phyloP scores from a whole-genome alignment of 2,113 vertebrate species.

The Vidua chalybeata region DNA sequence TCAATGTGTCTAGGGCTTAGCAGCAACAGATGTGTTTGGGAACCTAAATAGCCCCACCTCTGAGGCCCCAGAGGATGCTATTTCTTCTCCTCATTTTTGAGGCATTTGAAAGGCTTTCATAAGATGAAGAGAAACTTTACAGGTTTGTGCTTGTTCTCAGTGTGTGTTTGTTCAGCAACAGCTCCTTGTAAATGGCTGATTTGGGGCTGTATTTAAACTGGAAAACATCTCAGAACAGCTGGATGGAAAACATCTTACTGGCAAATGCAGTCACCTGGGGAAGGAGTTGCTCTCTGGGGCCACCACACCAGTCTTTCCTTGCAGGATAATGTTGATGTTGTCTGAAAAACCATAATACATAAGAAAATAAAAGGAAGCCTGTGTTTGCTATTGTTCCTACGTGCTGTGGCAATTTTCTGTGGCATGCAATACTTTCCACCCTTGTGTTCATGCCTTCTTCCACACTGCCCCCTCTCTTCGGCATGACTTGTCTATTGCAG shows the following conservation, averaged over 20 bases:
- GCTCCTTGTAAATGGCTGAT: background rate
- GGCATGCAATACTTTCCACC: background rate
- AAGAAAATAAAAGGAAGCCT: background rate
- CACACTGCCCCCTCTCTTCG: background rate
- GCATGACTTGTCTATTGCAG: background rate
- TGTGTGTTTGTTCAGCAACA: background rate
- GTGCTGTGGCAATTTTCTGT: background rate
- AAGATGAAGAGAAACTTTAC: background rate
- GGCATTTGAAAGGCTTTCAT: background rate
- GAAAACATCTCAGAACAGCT: background rate
- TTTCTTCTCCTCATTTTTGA: background rate
- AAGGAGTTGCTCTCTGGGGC: background rate
- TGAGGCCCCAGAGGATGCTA: background rate
- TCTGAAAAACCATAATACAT: background rate
- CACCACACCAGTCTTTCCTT: background rate
- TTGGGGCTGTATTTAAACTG: background rate
- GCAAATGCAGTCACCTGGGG: background rate
- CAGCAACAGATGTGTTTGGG: background rate
- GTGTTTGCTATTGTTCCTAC: background rate
- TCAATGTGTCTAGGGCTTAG: background rate
- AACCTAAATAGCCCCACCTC: background rate
- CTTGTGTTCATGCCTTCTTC: fast-evolving
- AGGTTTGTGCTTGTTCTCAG: slow-evolving; percentile 31
- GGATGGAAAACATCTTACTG: background rate
- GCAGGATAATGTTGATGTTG: background rate